Evolutionary conservation across 2,888 invertebrate species (phyloP).

Genomic region (Synanthedon vespiformis): DNA sequence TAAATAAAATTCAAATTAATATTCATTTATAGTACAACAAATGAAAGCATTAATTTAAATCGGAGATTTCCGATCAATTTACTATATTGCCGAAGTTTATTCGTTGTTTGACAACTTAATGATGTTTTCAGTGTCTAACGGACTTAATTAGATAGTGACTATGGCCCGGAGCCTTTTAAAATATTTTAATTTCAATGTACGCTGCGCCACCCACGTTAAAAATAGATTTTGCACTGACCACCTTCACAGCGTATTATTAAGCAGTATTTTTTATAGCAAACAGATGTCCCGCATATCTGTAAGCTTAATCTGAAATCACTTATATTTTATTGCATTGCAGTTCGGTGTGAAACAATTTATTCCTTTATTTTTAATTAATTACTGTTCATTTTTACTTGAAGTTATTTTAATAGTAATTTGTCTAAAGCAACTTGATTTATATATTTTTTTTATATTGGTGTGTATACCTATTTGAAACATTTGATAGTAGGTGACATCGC

Average conservation of each 20-base stretch:
- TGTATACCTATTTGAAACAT: too few species aligned
- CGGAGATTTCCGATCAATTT: conserved; percentile 22
- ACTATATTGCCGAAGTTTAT: conserved; percentile 30
- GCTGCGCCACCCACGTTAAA: conserved; percentile 41
- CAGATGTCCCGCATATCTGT: background rate
- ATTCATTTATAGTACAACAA: background rate
- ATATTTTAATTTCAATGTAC: conserved; percentile 39
- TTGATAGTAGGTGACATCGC: too few species aligned
- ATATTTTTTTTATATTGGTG: too few species aligned
- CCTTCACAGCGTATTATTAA: conserved; percentile 24
- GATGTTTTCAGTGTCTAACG: conserved; percentile 33
- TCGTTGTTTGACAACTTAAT: conserved; percentile 43
- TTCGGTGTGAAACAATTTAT: background rate
- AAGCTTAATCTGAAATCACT: background rate
- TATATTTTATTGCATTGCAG: background rate
- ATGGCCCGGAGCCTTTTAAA: conserved; percentile 28
- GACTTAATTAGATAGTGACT: conserved; percentile 30
- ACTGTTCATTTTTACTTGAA: too few species aligned
- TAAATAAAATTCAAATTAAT: background rate
- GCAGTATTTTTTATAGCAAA: conserved; percentile 16
- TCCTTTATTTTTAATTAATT: background rate
- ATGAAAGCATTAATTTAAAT: conserved; percentile 17
- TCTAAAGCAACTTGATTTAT: too few species aligned
- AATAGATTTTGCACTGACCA: conserved; percentile 25
- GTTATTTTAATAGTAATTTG: too few species aligned